phyloP scores from a whole-genome alignment of 2,113 vertebrate genomes.

The Crotalus helleri region DNA sequence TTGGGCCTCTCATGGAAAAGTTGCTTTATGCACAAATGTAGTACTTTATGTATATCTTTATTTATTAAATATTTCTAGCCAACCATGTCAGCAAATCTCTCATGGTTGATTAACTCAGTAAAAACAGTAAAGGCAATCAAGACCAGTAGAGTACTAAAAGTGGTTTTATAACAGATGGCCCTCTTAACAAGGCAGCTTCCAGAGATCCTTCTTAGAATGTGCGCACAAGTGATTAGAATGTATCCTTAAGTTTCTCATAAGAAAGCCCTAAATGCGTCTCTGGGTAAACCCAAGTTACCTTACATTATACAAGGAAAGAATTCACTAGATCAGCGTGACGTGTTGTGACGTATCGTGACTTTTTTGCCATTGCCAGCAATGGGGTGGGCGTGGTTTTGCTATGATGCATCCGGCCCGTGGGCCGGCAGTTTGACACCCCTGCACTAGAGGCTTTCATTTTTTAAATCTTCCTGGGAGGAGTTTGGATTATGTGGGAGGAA shows the following conservation, averaged over 20 bases:
- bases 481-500: not conserved
- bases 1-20: not conserved
- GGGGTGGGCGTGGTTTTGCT: too few relatives aligned
- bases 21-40: not conserved
- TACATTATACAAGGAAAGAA: not conserved
- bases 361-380: too few relatives aligned
- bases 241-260: not conserved
- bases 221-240: not conserved
- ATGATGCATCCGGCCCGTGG: too few relatives aligned
- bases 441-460: not conserved
- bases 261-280: not conserved
- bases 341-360: too few relatives aligned
- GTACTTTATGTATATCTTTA: not conserved
- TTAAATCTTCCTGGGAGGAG: not conserved
- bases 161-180: not conserved
- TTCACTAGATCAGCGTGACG: not conserved
- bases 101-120: not conserved
- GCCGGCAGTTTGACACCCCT: too few relatives aligned
- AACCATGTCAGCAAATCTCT: not conserved
- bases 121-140: not conserved
- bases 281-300: not conserved
- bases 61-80: not conserved
- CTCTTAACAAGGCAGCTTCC: not conserved
- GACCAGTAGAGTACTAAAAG: not conserved
- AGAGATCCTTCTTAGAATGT: not conserved